phyloP scores from a whole-genome alignment of 2,888 invertebrate genomes.

The Amphipoea oculea region DNA sequence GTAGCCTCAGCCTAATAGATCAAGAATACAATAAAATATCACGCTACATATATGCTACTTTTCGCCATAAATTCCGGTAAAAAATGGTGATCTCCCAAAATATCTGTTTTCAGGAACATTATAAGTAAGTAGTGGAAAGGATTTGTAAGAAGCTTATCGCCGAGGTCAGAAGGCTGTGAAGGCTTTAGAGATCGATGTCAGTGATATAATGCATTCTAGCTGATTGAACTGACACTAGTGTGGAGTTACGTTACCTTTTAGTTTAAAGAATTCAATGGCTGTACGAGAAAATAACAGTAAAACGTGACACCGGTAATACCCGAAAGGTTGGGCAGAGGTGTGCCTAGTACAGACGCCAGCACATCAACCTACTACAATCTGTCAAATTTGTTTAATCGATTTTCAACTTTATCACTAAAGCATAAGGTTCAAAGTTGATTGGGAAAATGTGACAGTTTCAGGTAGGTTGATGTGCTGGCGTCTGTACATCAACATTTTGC shows the following conservation, averaged over 20 bases:
- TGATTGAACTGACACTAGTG: conserved; percentile 33
- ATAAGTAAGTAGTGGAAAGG: conserved; percentile 21
- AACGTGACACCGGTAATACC: background rate
- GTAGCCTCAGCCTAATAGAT: no score
- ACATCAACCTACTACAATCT: no score
- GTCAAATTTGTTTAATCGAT: no score
- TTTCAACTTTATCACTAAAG: no score
- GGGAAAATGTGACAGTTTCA: no score
- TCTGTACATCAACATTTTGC: background rate
- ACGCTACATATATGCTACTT: background rate
- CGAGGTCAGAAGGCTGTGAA: background rate
- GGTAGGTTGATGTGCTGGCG: no score
- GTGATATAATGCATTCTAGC: conserved; percentile 41
- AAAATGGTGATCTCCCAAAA: background rate
- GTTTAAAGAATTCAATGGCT: background rate
- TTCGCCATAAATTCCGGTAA: background rate
- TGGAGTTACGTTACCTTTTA: background rate
- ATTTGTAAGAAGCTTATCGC: conserved; percentile 40
- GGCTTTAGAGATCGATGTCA: conserved; percentile 27
- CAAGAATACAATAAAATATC: background rate
- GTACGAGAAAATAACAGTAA: no score
- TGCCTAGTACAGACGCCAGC: background rate
- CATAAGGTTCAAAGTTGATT: no score
- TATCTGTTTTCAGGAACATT: conserved; percentile 2
- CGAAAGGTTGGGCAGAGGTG: background rate